phyloP scores from a whole-genome alignment of 2,113 vertebrate species.

The Baryphthengus martii region DNA sequence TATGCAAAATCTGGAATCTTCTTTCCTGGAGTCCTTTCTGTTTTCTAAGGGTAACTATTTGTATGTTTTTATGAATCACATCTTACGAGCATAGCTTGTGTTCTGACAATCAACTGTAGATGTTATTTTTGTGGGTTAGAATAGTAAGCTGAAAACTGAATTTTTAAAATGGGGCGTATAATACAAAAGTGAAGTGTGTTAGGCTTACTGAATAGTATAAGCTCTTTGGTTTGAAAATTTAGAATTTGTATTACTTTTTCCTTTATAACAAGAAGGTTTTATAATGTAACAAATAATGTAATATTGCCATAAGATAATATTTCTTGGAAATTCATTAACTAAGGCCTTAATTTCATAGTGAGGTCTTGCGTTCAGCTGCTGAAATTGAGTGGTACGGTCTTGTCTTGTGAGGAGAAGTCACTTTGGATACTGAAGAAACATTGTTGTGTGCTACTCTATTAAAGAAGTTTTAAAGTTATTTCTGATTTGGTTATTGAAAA shows the following conservation, averaged over 20 bases:
- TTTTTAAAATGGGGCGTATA: not conserved
- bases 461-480: not conserved
- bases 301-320: not conserved
- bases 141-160: not conserved
- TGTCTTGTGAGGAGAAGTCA: not conserved
- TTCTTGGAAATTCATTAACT: not conserved
- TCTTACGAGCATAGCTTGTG: rapidly evolving
- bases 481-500: not conserved
- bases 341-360: rapidly evolving
- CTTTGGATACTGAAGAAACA: not conserved
- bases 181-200: not conserved
- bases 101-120: not conserved
- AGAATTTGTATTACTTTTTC: not conserved
- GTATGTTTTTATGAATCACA: not conserved
- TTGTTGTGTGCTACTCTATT: not conserved
- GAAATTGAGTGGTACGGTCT: not conserved
- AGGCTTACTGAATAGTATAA: not conserved
- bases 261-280: not conserved
- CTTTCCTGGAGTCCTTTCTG: slow-evolving; percentile 36
- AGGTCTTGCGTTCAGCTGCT: not conserved
- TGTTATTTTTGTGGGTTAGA: not conserved
- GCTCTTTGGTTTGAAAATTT: not conserved
- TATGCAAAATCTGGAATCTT: slow-evolving; percentile 60
- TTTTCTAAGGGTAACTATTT: slow-evolving; percentile 59
- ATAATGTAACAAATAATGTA: not conserved